Evolutionary conservation across 2,797 vertebrate species (phyloP), one percentile per base, ranked within the genome.

Genomic region (Lophotriccus pileatus): DNA sequence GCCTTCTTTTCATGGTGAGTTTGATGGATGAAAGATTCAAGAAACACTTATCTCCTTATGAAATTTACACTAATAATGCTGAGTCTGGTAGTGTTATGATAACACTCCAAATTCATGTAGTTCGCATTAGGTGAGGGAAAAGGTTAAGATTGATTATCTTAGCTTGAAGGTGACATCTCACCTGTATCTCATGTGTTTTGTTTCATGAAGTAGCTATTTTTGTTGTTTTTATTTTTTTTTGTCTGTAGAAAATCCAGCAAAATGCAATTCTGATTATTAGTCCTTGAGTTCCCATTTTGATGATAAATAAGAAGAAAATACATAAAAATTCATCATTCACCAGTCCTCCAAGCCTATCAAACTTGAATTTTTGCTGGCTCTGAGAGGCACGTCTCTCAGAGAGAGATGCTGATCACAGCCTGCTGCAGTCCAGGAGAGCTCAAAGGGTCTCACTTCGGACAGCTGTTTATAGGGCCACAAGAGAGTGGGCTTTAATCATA

Each of bases 371-470:
- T 63, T 24, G 4, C 7, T 56, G 41, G n/a, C 41, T 81, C 27
- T 44, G 14, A 43, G 32, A 49, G 11, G 4, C 10, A 4, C n/a
- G 23, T 43, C 14, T 2, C 12, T 13, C 23, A 44, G n/a, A 50
- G 43, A 2, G 8, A 83, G 4, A 3, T 69, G 49, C 32, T 47
- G 25, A 4, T 20, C 0, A 0, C 18, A 60, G 25, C 43, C 78
- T 7, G 6, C 28, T 37, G 23, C 47, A 21, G 28, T 50, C 28
- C 37, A 25, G 43, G 8, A 56, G 25, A 22, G 4, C 10, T n/a
- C 32, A 17, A 21, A 75, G 2, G 2, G 6, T 25, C 20, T 37
- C 41, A 12, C 23, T 69, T 56, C 34, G n/a, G 10, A 52, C 14
- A 21, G 13, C 23, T 28, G 6, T 49, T 41, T 53, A 28, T 8